Percentiles rank a stretch among this genome's conserved stretches.
These are phyloP conservation scores for Plagiodera versicolora DNA, from an alignment of 2,888 invertebrate species.

Conservation along the genomic window DNA sequence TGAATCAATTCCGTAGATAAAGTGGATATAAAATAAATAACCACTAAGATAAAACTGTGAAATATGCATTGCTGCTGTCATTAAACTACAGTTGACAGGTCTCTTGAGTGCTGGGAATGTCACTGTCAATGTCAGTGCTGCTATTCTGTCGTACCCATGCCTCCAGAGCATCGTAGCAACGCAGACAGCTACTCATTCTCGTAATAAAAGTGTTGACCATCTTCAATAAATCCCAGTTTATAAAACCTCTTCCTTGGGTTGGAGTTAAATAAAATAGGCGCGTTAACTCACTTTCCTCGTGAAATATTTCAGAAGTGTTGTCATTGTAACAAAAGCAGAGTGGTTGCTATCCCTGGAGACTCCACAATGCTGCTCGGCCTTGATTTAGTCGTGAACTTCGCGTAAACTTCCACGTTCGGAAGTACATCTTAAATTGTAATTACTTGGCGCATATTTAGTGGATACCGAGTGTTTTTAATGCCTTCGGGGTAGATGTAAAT, in stretches of 20 bases:
- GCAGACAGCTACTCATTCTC: too few species aligned
- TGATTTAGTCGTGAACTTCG: slow-evolving; percentile 46
- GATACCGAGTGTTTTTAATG: slow-evolving; percentile 52
- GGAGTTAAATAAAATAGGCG: slow-evolving; percentile 25
- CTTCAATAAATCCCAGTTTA: slow-evolving; percentile 24
- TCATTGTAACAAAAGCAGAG: slow-evolving; percentile 40
- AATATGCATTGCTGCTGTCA: too few species aligned
- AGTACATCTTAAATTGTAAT: slow-evolving; percentile 47
- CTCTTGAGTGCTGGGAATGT: too few species aligned
- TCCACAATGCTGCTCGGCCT: slow-evolving; percentile 38
- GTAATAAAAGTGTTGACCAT: neutral
- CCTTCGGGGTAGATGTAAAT: slow-evolving; percentile 49
- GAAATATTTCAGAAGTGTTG: slow-evolving; percentile 39
- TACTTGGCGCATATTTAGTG: slow-evolving; percentile 53
- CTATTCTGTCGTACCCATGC: too few species aligned
- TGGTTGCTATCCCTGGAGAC: slow-evolving; percentile 38
- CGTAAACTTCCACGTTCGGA: slow-evolving; percentile 45
- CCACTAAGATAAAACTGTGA: too few species aligned
- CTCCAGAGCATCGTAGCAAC: too few species aligned
- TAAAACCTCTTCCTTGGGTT: too few species aligned
- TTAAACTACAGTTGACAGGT: too few species aligned
- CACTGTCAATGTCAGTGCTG: too few species aligned
- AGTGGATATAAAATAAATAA: neutral
- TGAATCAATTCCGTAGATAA: too few species aligned
- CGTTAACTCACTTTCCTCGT: slow-evolving; percentile 24